A percentile compares a stretch with the other conserved stretches of the same genome.
phyloP scores from a whole-genome alignment of 2,113 vertebrate genomes.

The Pandion haliaetus region DNA sequence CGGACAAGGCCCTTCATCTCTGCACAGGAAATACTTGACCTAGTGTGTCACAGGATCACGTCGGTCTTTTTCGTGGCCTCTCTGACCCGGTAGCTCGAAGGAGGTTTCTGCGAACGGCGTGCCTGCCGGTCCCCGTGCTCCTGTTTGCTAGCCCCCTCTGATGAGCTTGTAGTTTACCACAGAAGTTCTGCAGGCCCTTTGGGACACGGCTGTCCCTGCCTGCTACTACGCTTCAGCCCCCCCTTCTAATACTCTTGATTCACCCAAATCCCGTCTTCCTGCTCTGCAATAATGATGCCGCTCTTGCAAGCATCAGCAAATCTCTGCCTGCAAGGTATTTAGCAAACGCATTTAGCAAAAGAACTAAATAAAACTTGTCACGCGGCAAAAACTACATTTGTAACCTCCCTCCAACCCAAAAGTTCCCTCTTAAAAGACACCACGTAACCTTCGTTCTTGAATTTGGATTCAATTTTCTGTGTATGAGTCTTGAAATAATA shows the following conservation, averaged over 20 bases:
- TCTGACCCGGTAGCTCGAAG: not conserved
- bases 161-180: not conserved
- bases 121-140: not conserved
- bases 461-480: not conserved
- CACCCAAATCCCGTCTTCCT: not conserved
- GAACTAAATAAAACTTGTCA: not conserved
- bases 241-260: not conserved
- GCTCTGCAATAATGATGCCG: not conserved
- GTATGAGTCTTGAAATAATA: not conserved
- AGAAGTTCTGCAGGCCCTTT: not conserved
- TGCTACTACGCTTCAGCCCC: fast-evolving
- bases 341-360: not conserved
- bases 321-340: not conserved
- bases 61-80: not conserved
- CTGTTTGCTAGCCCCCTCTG: not conserved
- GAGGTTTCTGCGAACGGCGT: not conserved
- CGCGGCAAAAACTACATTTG: not conserved
- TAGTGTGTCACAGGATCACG: conserved; percentile 3
- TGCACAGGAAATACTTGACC: conserved; percentile 40
- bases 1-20: not conserved
- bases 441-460: not conserved
- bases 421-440: not conserved
- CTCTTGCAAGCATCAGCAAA: not conserved
- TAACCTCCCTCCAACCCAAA: not conserved
- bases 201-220: fast-evolving